Evolutionary conservation across 2,113 vertebrate genomes (phyloP).

Genomic region (Misgurnus anguillicaudatus): DNA sequence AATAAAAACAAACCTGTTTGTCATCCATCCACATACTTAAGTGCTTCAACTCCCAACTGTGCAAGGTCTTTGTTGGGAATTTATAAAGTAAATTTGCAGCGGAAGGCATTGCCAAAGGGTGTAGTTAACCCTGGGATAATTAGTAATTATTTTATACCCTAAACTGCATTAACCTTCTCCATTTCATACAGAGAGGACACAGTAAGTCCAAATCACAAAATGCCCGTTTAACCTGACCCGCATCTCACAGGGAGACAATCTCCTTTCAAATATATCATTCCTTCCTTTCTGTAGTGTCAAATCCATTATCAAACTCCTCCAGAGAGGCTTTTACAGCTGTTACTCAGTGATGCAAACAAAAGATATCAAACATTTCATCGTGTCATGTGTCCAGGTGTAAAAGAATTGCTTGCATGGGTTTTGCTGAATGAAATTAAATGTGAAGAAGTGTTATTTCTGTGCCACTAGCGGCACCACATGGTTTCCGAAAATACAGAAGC

Average conservation of each 20-base stretch:
- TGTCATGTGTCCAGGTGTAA: not conserved
- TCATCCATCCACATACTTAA: not conserved
- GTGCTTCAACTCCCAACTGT: not conserved
- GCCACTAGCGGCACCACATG: not conserved
- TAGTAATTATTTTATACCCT: constrained; percentile 58
- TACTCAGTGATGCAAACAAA: constrained; percentile 17
- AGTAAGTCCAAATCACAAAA: constrained; percentile 38
- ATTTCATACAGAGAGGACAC: constrained; percentile 50
- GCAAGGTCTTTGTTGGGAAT: constrained; percentile 38
- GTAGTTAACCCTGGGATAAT: constrained; percentile 60
- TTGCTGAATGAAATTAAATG: constrained; percentile 2
- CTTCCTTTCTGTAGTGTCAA: constrained; percentile 14
- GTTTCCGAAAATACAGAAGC: not conserved
- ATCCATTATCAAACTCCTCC: constrained; percentile 17
- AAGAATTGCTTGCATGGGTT: not conserved
- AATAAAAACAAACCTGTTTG: not conserved
- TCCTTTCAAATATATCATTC: not conserved
- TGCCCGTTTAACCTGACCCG: not conserved
- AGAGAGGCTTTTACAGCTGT: constrained; percentile 21
- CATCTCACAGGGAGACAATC: not conserved
- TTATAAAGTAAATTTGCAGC: constrained; percentile 44
- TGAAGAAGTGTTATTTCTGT: constrained; percentile 59
- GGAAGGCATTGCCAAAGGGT: constrained; percentile 50
- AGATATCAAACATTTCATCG: not conserved
- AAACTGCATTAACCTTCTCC: constrained; percentile 58